A percentile compares a stretch with the other conserved stretches of the same genome.
These are phyloP conservation scores for Huso huso DNA, from an alignment of 2,797 vertebrate genomes.

Conservation along the genomic window DNA sequence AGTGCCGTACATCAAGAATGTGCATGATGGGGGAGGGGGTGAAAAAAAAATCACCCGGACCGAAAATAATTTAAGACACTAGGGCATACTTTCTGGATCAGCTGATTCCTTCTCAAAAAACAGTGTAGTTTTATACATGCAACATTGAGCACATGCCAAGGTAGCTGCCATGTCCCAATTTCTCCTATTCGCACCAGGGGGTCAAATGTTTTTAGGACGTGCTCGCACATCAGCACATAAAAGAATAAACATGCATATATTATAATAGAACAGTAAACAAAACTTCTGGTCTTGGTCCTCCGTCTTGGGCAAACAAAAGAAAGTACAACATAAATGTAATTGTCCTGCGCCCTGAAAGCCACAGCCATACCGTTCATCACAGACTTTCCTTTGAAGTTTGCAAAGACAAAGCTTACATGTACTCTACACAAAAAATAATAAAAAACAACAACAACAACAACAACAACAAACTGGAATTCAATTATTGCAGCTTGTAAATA, in stretches of 20 bases:
- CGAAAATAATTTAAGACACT: background rate
- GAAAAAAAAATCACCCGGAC: background rate
- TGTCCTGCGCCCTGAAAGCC: background rate
- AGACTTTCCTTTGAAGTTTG: too few species aligned
- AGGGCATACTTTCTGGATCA: background rate
- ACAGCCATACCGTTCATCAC: too few species aligned
- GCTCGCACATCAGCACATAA: background rate
- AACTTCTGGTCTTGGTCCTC: too few species aligned
- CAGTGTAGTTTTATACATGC: background rate
- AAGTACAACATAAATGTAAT: background rate
- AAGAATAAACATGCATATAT: background rate
- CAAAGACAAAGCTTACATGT: too few species aligned
- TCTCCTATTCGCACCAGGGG: background rate
- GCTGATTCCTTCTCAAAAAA: slow-evolving; percentile 1
- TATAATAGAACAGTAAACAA: too few species aligned
- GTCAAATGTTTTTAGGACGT: background rate
- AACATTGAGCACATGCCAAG: too few species aligned
- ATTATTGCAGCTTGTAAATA: too few species aligned
- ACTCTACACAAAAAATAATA: too few species aligned
- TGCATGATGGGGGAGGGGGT: background rate
- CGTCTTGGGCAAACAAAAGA: background rate
- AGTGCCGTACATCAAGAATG: background rate
- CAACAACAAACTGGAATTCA: too few species aligned
- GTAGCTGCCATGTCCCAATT: background rate
- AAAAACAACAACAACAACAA: too few species aligned